These are phyloP conservation scores for Diplodus sargus DNA, from an alignment of 2,797 vertebrate species.

Conservation along the genomic window DNA sequence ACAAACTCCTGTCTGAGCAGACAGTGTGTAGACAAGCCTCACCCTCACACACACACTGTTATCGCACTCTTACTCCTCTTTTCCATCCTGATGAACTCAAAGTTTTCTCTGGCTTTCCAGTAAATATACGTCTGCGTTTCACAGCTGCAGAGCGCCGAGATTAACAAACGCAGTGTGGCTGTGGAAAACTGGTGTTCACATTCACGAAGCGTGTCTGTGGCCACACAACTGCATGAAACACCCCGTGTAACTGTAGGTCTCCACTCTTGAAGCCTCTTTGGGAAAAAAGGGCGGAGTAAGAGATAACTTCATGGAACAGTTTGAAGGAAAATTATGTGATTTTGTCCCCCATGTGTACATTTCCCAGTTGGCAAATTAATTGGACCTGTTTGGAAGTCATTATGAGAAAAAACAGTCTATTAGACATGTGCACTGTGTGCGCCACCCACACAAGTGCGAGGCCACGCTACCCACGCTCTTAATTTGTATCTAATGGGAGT, in stretches of 20 bases:
- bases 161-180: slow-evolving; percentile 49
- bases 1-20: slow-evolving; percentile 49
- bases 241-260: slow-evolving; percentile 21
- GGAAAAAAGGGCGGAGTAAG: slow-evolving; percentile 14
- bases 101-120: slow-evolving; percentile 66
- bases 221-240: slow-evolving; percentile 48
- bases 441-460: slow-evolving; percentile 51
- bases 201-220: slow-evolving; percentile 51
- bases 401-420: slow-evolving; percentile 58
- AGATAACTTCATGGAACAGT: slow-evolving; percentile 8
- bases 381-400: slow-evolving; percentile 63
- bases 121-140: slow-evolving; percentile 55
- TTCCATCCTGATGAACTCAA: slow-evolving; percentile 77
- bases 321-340: slow-evolving; percentile 21
- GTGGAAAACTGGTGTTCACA: slow-evolving; percentile 73
- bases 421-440: slow-evolving; percentile 49
- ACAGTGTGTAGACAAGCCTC: slow-evolving; percentile 50
- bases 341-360: slow-evolving; percentile 30
- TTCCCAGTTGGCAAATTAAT: slow-evolving; percentile 63
- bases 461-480: slow-evolving; percentile 54
- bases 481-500: slow-evolving; percentile 78
- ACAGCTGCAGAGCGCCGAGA: slow-evolving; percentile 56
- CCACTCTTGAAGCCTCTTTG: slow-evolving; percentile 25
- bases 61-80: slow-evolving; percentile 76
- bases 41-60: slow-evolving; percentile 44